Evolutionary conservation across 2,888 invertebrate species (phyloP), one percentile per base, ranked within the genome.

Genomic region (Lasioglossum vierecki): DNA sequence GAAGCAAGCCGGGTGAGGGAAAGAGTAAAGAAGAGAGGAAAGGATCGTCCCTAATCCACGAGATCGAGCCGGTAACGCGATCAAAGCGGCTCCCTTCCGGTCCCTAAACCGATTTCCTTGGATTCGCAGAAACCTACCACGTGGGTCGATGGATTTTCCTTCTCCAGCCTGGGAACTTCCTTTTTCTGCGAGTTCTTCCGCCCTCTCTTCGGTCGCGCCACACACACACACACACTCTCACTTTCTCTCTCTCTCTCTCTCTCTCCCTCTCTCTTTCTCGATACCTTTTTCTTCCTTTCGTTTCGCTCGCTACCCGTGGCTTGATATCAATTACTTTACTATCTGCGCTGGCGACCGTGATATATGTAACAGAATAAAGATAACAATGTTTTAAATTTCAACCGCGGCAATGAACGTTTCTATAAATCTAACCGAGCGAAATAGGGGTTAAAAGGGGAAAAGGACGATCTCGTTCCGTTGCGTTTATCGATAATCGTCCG

Each of bases 31-130:
- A 57, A 79, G 76, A 74, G 74, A 66, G 81, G 79, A 46, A 73
- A 53, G 68, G 71, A 75, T 90, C 89, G 85, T 81, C 85, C 83
- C 87, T 91, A 92, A 93, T 91, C 93, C 90, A 85, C 87, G 86
- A 90, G 89, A 90, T 92, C 91, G 92, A 92, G 88, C 89, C 91
- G 91, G 90, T 92, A 93, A 93, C 91, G 91, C 85, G 91, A 92
- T 93, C 91, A 93, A 91, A 91, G 90, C 87, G 84, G 87, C 89
- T 89, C 88, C 84, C 90, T 90, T 88, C 88, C 92, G 88, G 86
- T 88, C 89, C 84, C 90, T 93, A 91, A 93, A 92, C 90, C 88
- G 90, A 93, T 93, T 93, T 91, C 88, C 87, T 84, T 84, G 82
- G 86, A 90, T 87, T 87, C 83, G 83, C 72, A 84, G 90, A 89